Evolutionary conservation across 2,113 vertebrate species (phyloP).

Genomic region (Thamnaconus septentrionalis): DNA sequence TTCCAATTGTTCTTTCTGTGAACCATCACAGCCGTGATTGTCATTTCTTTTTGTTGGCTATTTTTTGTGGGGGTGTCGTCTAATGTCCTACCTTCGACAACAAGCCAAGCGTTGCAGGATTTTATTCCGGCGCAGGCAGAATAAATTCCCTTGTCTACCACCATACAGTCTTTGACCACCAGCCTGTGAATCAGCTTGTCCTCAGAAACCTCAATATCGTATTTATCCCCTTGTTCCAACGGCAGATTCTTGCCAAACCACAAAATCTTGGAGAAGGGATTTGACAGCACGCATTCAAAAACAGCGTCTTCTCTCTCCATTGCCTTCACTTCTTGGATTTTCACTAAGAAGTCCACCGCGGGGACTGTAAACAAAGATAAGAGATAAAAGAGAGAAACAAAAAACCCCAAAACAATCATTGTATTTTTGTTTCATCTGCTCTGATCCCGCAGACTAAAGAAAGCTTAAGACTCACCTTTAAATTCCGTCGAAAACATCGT

Average conservation of each 20-base stretch:
- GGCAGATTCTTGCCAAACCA: constrained; percentile 79
- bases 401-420: too few relatives aligned
- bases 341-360: constrained; percentile 72
- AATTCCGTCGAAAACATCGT: constrained; percentile 84
- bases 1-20: not conserved
- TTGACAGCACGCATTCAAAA: constrained; percentile 79
- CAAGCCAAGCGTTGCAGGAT: constrained; percentile 81
- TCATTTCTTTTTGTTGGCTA: too few relatives aligned
- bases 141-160: constrained; percentile 83
- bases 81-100: constrained; percentile 79
- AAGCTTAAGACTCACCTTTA: constrained; percentile 64
- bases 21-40: too few relatives aligned
- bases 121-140: constrained; percentile 73
- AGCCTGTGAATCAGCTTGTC: constrained; percentile 83
- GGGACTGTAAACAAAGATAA: constrained; percentile 68
- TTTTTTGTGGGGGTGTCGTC: too few relatives aligned
- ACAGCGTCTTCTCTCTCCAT: constrained; percentile 68
- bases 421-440: not conserved
- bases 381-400: too few relatives aligned
- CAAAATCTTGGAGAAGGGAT: constrained; percentile 67
- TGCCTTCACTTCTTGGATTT: constrained; percentile 71
- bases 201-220: constrained; percentile 74
- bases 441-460: not conserved
- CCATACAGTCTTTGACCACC: constrained; percentile 68
- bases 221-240: constrained; percentile 70